A percentile compares a stretch with the other conserved stretches of the same genome.
phyloP scores from a whole-genome alignment of 1,140 invertebrate genomes.

The Heterodera schachtii region DNA sequence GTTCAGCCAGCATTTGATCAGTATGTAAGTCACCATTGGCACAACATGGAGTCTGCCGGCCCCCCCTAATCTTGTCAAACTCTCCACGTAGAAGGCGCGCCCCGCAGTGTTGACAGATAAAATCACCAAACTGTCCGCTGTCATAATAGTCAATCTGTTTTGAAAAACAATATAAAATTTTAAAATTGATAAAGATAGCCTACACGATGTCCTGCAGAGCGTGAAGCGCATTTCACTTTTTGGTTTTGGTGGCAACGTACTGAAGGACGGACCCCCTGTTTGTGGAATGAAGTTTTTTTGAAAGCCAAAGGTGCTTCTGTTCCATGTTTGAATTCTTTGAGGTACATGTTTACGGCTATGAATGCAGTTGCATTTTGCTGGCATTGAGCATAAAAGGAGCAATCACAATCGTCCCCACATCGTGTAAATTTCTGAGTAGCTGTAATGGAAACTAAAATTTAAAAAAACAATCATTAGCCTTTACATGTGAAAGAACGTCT shows the following conservation, averaged over 20 bases:
- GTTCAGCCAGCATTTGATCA: not conserved
- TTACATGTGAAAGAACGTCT: no score
- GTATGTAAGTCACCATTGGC: not conserved
- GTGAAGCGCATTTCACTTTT: not conserved
- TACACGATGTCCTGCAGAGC: not conserved
- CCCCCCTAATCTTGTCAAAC: not conserved
- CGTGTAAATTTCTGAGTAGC: not conserved
- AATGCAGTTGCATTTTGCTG: not conserved
- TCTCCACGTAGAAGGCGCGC: not conserved
- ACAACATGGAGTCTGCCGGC: not conserved
- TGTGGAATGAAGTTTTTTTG: not conserved
- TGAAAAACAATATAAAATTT: not conserved
- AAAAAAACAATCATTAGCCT: no score
- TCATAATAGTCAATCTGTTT: not conserved
- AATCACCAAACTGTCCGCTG: constrained; percentile 7
- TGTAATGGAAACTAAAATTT: no score
- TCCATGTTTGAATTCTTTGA: not conserved
- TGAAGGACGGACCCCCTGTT: no score
- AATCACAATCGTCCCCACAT: not conserved
- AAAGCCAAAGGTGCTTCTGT: not conserved
- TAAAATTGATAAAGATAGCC: not conserved
- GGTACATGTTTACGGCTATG: not conserved
- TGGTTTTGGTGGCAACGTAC: not conserved
- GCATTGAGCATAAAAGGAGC: not conserved
- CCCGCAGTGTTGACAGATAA: not conserved